Conservation (phyloP, 37 sponge, comb jelly and placozoan genomes). For the Tethya wilhelma region DNA sequence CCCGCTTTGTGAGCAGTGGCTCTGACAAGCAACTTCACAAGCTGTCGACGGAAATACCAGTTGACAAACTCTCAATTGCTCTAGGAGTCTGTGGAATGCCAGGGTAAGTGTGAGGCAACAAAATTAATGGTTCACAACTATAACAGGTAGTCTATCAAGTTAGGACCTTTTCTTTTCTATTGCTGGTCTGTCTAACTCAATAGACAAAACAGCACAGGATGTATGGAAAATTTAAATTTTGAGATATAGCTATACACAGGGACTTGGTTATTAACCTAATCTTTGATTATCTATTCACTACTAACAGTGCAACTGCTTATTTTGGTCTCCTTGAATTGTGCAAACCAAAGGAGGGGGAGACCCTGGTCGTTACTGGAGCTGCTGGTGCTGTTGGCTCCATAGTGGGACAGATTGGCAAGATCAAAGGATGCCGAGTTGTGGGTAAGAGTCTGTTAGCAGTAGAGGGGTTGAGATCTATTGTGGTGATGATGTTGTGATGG, state of each 20-base stretch:
- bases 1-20: constrained; percentile 13
- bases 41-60: constrained; percentile 13
- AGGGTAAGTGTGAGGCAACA: constrained; percentile 54
- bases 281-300: too few relatives aligned
- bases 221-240: too few relatives aligned
- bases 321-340: constrained; percentile 81
- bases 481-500: background rate
- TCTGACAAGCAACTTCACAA: background rate
- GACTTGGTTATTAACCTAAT: too few relatives aligned
- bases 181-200: background rate
- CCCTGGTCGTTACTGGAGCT: constrained; percentile 84
- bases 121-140: background rate
- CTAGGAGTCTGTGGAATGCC: constrained; percentile 89
- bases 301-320: constrained; percentile 87
- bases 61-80: constrained; percentile 46
- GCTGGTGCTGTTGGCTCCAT: constrained; percentile 93
- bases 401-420: constrained; percentile 88
- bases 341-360: constrained; percentile 82
- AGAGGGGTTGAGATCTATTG: background rate
- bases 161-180: background rate
- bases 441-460: constrained; percentile 32
- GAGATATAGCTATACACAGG: too few relatives aligned
- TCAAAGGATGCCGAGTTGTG: constrained; percentile 86
- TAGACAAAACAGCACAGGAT: too few relatives aligned
- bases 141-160: background rate